Evolutionary conservation across 1,140 invertebrate species (phyloP).

Genomic region (Drosophila malerkotliana): DNA sequence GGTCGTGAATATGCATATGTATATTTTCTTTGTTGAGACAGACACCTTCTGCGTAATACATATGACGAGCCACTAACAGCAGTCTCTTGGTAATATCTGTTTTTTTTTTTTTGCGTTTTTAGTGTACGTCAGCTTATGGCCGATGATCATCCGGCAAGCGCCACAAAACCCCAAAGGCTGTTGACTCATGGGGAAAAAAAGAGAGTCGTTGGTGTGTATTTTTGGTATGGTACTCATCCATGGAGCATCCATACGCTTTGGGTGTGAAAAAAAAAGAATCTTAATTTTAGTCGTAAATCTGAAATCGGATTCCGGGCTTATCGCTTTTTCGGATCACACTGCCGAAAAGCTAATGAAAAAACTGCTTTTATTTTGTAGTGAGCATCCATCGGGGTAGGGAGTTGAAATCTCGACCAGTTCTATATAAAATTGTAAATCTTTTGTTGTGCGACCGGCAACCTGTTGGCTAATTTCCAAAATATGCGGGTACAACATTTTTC

Average conservation of each 20-base stretch:
- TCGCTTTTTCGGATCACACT: neutral
- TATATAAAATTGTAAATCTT: conserved; percentile 7
- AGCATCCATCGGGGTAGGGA: conserved; percentile 1
- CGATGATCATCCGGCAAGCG: conserved; percentile 10
- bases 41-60: conserved; percentile 26
- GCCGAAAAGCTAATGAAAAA: neutral
- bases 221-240: conserved; percentile 25
- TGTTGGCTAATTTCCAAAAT: conserved; percentile 34
- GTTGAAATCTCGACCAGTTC: conserved; percentile 1
- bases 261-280: conserved; percentile 23
- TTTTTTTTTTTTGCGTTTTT: neutral
- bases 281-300: conserved; percentile 21
- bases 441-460: conserved; percentile 26
- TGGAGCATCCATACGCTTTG: conserved; percentile 12
- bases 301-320: conserved; percentile 16
- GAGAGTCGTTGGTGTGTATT: conserved; percentile 1
- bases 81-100: conserved; percentile 12
- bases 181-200: conserved; percentile 38
- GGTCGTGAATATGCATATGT: neutral
- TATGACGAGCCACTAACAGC: conserved; percentile 12
- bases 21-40: conserved; percentile 23
- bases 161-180: conserved; percentile 15
- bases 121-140: conserved; percentile 25
- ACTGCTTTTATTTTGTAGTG: neutral
- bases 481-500: conserved; percentile 8